Base-by-base conservation (phyloP, 2,797 vertebrate genomes). In the Amblyraja radiata region DNA sequence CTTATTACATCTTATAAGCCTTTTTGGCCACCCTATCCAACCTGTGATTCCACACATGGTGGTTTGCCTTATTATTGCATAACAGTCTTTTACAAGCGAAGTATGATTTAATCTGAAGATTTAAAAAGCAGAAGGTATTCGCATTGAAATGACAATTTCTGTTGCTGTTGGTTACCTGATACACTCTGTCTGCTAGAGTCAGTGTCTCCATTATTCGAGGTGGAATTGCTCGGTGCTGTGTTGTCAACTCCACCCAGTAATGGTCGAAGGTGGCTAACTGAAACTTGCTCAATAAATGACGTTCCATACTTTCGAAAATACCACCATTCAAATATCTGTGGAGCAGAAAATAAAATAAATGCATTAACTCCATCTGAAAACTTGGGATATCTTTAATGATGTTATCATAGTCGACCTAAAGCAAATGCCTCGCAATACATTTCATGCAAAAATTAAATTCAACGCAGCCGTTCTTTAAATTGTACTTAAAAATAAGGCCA, bases 321-420 rank as follows among this genome's bases (percentile, higher is more conserved):
- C 98, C 98, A 99, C 98, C 98, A 99, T 95, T 99, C 98, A 96
- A 99, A 99, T 96, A 99, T 99, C 98, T 99, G 95, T 93, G 96
- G 46, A 83, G 6, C 54, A 25, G 65, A 18, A 65, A 32, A 3
- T 13, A 61, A 32, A 88, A 32, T 16, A 6, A 88, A 88, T 0
- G n/a, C 21, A 10, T 23, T 68, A 16, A 88, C 36, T 68, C 32
- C 18, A 88, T n/a, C 84, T 88, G 63, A 36, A 68, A 36, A 86
- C 18, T 8, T 36, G 61, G 7, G 2, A 88, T 8, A 68, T 18
- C 63, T n/a, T 68, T 88, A n/a, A 65, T 65, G n/a, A 36, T 68
- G 16, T 32, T 16, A 0, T 68, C 18, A 16, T 36, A 10, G 16
- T 68, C 32, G 7, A 88, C 54, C 28, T 10, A 61, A 58, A 84